A percentile compares a stretch with the other conserved stretches of the same genome.
phyloP scores from a whole-genome alignment of 1,140 invertebrate species.

The Formica selysi region DNA sequence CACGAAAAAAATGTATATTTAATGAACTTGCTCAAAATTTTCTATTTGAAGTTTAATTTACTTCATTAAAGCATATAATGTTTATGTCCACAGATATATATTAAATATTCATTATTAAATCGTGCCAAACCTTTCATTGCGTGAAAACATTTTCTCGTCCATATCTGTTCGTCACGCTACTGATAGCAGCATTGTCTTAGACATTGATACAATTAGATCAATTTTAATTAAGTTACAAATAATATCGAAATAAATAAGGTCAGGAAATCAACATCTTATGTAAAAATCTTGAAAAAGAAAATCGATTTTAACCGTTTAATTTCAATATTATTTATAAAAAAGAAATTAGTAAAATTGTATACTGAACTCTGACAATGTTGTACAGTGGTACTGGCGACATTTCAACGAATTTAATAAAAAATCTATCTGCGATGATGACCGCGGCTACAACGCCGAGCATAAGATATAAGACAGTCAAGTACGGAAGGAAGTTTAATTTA shows the following conservation, averaged over 20 bases:
- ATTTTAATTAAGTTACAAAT: neutral
- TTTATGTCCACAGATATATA: neutral
- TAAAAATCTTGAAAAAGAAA: no score
- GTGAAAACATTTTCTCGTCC: constrained; percentile 20
- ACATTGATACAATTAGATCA: neutral
- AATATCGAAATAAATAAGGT: neutral
- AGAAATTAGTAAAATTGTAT: neutral
- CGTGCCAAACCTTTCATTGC: neutral
- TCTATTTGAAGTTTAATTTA: neutral
- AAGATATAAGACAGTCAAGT: constrained; percentile 62
- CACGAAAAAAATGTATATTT: neutral
- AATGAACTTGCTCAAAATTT: no score
- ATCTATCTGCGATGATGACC: constrained; percentile 39
- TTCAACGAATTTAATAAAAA: constrained; percentile 54
- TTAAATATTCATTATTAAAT: neutral
- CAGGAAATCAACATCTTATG: neutral
- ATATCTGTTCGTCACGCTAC: neutral
- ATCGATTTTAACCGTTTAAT: neutral
- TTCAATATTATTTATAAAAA: neutral
- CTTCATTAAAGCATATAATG: neutral
- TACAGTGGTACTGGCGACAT: neutral
- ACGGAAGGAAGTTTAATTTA: constrained; percentile 50
- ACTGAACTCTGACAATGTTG: neutral
- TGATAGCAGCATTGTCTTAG: neutral
- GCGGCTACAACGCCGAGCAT: constrained; percentile 33